Evolutionary conservation across 2,888 invertebrate genomes (phyloP), one percentile per base, ranked within the genome.

Genomic region (Ophioninae sp.): DNA sequence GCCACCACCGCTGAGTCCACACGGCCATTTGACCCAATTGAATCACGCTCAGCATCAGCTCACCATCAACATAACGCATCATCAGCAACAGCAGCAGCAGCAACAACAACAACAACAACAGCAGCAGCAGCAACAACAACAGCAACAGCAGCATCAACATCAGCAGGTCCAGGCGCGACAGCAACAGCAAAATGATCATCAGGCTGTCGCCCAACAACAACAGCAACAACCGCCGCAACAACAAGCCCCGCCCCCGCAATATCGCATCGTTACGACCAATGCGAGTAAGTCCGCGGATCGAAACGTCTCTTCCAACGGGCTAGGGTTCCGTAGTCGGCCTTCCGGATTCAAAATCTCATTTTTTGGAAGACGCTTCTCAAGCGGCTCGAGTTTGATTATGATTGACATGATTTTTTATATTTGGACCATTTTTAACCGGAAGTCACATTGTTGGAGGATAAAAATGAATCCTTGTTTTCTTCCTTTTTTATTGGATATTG

Each of bases 31-130:
- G 74, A 90, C 91, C 84, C 92, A 91, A 82, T 88, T 89, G 61
- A 89, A 90, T 85, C 89, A 90, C 83, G 88, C 88, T 83, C 91
- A 90, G 82, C 91, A 91, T 87, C 91, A 91, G 80, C 86, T 91
- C 65, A 90, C 90, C 23, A 90, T 91, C 79, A 91, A 90, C 86
- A 90, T 89, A 79, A 90, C 88, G 76, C 91, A 90, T 82, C 87
- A 88, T 74, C 87, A 88, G 75, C 90, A 90, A 63, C 91, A 89
- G 72, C 90, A 89, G 39, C 91, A 90, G 30, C 91, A 91, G 65
- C 89, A 90, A 51, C 91, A 90, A 41, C 88, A 88, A 74, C 87
- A 87, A 23, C 88, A 88, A n/a, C 88, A 88, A 69, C 89, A 88
- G 37, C 87, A 86, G 2, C 91, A 90, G 0, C 83, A 83, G 0